Evolutionary conservation across 2,797 vertebrate species (phyloP).

Genomic region (Poeciliopsis turneri): DNA sequence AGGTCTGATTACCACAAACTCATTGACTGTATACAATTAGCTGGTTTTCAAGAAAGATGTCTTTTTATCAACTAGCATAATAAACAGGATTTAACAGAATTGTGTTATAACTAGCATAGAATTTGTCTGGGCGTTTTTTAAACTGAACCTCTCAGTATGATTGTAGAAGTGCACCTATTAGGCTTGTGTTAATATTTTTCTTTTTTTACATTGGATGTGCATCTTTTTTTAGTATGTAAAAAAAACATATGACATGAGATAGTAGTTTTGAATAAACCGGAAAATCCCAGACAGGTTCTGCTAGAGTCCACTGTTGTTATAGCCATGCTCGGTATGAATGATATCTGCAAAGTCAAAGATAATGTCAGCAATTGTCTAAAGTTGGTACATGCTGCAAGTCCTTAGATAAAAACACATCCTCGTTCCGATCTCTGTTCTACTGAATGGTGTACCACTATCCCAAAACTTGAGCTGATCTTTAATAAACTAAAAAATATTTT

Average conservation of each 20-base stretch:
- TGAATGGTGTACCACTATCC: neutral
- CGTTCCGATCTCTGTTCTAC: neutral
- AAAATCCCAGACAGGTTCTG: neutral
- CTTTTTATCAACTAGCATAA: neutral
- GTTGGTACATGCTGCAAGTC: neutral
- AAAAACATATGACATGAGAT: neutral
- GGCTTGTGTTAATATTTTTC: neutral
- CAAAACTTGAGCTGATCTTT: neutral
- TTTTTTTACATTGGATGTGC: neutral
- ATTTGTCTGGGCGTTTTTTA: neutral
- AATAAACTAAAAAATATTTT: neutral
- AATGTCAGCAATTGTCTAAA: too few relatives aligned
- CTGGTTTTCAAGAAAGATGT: neutral
- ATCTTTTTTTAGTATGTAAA: neutral
- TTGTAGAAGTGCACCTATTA: neutral
- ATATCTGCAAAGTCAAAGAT: neutral
- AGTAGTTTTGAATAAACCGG: neutral
- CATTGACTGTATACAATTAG: neutral
- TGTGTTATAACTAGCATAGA: neutral
- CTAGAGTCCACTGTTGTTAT: neutral
- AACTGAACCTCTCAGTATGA: neutral
- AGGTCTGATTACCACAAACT: neutral
- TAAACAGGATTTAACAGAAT: neutral
- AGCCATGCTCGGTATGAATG: neutral
- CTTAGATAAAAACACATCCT: neutral